Base-by-base conservation (phyloP, 2,113 vertebrate genomes). In the Lutjanus erythropterus region DNA sequence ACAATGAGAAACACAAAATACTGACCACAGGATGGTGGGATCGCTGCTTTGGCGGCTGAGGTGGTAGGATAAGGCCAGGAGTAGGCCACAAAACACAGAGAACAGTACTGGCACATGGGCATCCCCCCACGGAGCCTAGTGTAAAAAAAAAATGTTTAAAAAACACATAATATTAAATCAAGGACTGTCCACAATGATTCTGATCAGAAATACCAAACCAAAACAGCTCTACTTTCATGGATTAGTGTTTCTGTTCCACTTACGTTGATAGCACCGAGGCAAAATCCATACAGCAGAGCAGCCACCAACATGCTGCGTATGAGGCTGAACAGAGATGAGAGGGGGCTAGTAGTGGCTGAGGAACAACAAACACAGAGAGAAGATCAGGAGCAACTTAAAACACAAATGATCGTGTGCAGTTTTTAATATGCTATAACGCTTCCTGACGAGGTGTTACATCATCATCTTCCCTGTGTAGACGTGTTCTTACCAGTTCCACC, bases 31-130 rank as follows among this genome's bases (percentile, higher is more conserved):
- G 73, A 97, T 95, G 1, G 96, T 95, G 46, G 96, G 96, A 83
- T 97, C 96, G 1, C 97, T 97, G 95, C 96, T 97, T 90, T 97
- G 97, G 44, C 97, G 96, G 90, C 97, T 97, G 71, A 97, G 94
- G 89, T 97, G 97, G 89, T 97, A 97, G 47, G 96, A 97, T 71
- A 97, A 91, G 5, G 97, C 96, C 78, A 97, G 89, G 50, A 97
- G 95, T 56, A 97, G 94, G 35, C 97, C 97, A 75, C 96, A 97
- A 92, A 97, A 97, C 76, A 97, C 96, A 0, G 97, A 97, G 89
- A 97, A 97, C 75, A 97, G 94, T 52, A 97, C 96, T 7, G 97
- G 97, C 64, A 97, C 96, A 62, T 97, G 97, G 83, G 96, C 96
- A 27, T 97, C 96, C 1, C 95, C 96, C 97, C 97, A 97, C 0